Evolutionary conservation across 2,113 vertebrate genomes (phyloP).

Genomic region (Marmota monax): DNA sequence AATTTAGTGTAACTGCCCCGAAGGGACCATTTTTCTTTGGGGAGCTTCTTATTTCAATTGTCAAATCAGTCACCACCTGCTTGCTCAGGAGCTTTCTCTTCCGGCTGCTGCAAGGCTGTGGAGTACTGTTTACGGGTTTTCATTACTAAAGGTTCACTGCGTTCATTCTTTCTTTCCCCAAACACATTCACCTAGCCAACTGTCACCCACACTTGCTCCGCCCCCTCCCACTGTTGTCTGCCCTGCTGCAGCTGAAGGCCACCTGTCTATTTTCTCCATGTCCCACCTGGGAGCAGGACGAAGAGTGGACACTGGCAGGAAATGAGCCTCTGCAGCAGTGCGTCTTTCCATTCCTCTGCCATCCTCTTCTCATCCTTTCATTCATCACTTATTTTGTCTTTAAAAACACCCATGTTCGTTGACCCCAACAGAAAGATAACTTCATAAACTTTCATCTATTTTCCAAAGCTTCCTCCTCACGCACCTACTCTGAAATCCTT

Average conservation of each 20-base stretch:
- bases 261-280: background rate
- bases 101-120: background rate
- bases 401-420: background rate
- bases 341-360: background rate
- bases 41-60: background rate
- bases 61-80: background rate
- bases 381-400: conserved; percentile 22
- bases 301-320: rapidly evolving
- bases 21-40: background rate
- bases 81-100: background rate
- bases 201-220: rapidly evolving
- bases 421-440: background rate
- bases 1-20: background rate
- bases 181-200: background rate
- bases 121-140: background rate
- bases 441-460: background rate
- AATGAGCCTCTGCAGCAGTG: no score
- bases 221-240: background rate
- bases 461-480: conserved; percentile 11
- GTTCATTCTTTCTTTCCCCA: background rate
- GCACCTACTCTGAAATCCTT: conserved; percentile 3
- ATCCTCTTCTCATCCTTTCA: background rate
- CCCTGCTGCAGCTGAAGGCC: background rate
- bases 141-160: rapidly evolving
- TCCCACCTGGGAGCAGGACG: background rate